Percentiles rank a stretch among this genome's conserved stretches.
Evolutionary conservation across 2,113 vertebrate genomes (phyloP).

Genomic region (Sminthopsis crassicaudata): DNA sequence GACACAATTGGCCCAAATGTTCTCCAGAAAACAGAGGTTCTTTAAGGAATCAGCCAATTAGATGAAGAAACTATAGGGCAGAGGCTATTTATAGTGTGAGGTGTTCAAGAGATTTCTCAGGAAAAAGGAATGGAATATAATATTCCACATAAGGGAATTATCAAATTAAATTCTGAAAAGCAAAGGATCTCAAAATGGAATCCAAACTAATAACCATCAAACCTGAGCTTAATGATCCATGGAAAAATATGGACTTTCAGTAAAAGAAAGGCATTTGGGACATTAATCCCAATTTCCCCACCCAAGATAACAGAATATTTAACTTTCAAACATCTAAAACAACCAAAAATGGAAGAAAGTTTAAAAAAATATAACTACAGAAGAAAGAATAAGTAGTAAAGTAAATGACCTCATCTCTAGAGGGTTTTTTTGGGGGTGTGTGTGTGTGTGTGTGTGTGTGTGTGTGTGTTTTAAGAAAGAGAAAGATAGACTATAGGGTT

Average conservation of each 20-base stretch:
- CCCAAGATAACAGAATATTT: neutral
- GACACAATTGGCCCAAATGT: neutral
- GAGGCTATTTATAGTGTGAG: neutral
- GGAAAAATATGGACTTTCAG: neutral
- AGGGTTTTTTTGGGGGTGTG: neutral
- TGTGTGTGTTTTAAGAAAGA: neutral
- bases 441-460: no score
- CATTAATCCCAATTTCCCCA: neutral
- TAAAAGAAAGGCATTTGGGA: neutral
- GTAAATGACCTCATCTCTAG: neutral
- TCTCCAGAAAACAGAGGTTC: neutral
- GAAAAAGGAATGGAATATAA: neutral
- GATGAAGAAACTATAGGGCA: neutral
- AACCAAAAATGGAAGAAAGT: neutral
- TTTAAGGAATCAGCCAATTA: neutral
- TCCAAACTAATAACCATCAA: neutral
- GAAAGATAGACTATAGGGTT: neutral
- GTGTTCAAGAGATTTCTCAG: neutral
- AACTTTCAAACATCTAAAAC: neutral
- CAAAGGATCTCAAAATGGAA: neutral
- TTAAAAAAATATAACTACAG: neutral
- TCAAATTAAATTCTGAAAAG: neutral
- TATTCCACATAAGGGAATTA: neutral
- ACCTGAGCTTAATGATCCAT: neutral
- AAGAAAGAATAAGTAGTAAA: neutral